Base-by-base conservation (phyloP, 2,113 vertebrate species). In the Ochotona curzoniae region DNA sequence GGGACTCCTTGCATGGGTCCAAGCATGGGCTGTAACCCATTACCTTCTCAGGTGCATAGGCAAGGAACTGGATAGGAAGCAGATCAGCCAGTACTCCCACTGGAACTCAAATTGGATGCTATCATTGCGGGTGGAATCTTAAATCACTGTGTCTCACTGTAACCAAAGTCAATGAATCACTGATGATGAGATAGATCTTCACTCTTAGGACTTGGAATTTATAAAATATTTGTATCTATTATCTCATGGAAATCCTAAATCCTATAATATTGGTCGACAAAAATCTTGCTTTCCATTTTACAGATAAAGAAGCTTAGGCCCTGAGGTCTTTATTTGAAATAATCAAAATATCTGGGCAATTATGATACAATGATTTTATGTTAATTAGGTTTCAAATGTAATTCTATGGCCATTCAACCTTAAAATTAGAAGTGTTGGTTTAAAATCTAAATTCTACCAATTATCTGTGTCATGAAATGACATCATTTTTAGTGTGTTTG, bases 321-420 rank as follows among this genome's bases (percentile, higher is more conserved):
- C 82, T 32, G 76, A 38, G 88, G 93, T 23, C 23, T 11, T 7
- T 71, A 23, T 49, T 28, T 49, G 5, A 81, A 57, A 47, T 20
- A 12, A 75, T 71, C 60, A 35, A 47, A 90, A 64, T 76, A 35
- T 7, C 76, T 87, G 32, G 8, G 63, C 76, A 74, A 92, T 30
- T 78, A 21, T 28, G 51, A 7, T 38, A 57, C 1, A 38, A 28
- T 88, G n/a, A 64, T 1, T 91, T 90, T 79, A 93, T 71, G 26
- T 64, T 63, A 69, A 87, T 82, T 86, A 93, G 71, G 75, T 18
- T 64, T 94, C 66, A 95, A 90, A 63, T 80, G 85, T 86, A 86
- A 94, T 64, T 95, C 35, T 35, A 83, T 80, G n/a, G 30, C 12
- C 23, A 63, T 51, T 78, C 79, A 86, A 80, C 21, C 17, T 96